phyloP scores from a whole-genome alignment of 2,113 vertebrate species.

The Rhizomys pruinosus region DNA sequence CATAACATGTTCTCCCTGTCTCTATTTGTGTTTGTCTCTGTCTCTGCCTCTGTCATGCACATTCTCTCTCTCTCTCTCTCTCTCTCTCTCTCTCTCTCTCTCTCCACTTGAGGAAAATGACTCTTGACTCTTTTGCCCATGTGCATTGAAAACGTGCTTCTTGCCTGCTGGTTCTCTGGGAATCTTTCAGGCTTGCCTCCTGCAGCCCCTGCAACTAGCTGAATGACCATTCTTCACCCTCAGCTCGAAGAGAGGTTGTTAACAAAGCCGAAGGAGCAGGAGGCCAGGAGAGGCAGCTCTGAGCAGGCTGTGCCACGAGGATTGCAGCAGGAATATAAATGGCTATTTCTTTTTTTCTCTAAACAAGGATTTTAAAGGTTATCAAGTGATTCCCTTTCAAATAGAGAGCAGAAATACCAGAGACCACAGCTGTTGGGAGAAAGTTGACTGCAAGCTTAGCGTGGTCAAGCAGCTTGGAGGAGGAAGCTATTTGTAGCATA shows the following conservation, averaged over 20 bases:
- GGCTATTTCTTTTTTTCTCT: constrained; percentile 33
- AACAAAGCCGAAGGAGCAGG: constrained; percentile 1
- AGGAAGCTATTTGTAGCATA: background rate
- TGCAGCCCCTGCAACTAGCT: background rate
- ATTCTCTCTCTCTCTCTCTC: background rate
- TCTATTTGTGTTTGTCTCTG: background rate
- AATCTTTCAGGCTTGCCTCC: background rate
- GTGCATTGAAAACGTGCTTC: constrained; percentile 24
- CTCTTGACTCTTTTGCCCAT: constrained; percentile 53
- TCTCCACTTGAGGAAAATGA: constrained; percentile 6
- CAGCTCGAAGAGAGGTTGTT: constrained; percentile 51
- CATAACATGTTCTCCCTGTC: background rate
- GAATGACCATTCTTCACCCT: constrained; percentile 8
- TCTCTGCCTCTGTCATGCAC: background rate
- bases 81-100: fast-evolving
- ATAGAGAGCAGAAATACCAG: constrained; percentile 40
- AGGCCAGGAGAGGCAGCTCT: background rate
- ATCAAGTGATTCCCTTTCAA: constrained; percentile 20
- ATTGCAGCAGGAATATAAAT: constrained; percentile 62
- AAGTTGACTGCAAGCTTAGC: constrained; percentile 29
- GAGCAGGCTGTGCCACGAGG: background rate
- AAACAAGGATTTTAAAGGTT: constrained; percentile 41
- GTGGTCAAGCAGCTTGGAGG: background rate
- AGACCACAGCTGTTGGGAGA: background rate
- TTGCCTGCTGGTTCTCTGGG: constrained; percentile 36